Evolutionary conservation across 1,140 invertebrate genomes (phyloP).

Genomic region (Anoplophora glabripennis): DNA sequence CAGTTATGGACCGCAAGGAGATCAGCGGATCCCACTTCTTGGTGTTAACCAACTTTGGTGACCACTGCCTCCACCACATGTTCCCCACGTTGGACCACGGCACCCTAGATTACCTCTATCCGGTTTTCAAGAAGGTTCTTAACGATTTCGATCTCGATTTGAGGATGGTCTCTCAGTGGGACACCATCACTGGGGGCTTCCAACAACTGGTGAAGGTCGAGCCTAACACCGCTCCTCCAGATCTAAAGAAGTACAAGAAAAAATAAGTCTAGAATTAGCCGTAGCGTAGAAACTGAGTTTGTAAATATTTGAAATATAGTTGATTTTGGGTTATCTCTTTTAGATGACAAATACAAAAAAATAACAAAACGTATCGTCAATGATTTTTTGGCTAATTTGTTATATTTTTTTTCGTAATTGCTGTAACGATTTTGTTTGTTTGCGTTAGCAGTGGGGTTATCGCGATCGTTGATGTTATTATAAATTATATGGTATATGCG

Average conservation of each 20-base stretch:
- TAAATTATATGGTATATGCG: no score
- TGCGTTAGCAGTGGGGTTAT: no score
- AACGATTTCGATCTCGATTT: constrained; percentile 64
- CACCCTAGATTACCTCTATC: constrained; percentile 61
- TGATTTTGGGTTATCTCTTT: no score
- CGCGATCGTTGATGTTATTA: no score
- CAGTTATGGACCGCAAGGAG: constrained; percentile 68
- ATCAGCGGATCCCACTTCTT: constrained; percentile 64
- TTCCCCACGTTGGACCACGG: constrained; percentile 81
- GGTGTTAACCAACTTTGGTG: constrained; percentile 69
- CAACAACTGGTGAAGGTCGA: constrained; percentile 58
- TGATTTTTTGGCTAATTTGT: background rate
- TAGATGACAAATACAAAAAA: no score
- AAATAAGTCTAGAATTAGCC: background rate
- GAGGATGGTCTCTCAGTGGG: constrained; percentile 55
- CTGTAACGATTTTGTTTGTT: background rate
- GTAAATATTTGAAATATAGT: no score
- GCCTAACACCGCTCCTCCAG: constrained; percentile 31
- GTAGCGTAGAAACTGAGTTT: no score
- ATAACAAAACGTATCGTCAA: no score
- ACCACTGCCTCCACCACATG: constrained; percentile 76
- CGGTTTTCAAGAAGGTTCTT: constrained; percentile 65
- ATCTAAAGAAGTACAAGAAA: constrained; percentile 26
- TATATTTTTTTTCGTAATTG: background rate
- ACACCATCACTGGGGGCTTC: constrained; percentile 67